phyloP scores from a whole-genome alignment of 2,888 invertebrate genomes.

The Caenorhabditis imperialis region DNA sequence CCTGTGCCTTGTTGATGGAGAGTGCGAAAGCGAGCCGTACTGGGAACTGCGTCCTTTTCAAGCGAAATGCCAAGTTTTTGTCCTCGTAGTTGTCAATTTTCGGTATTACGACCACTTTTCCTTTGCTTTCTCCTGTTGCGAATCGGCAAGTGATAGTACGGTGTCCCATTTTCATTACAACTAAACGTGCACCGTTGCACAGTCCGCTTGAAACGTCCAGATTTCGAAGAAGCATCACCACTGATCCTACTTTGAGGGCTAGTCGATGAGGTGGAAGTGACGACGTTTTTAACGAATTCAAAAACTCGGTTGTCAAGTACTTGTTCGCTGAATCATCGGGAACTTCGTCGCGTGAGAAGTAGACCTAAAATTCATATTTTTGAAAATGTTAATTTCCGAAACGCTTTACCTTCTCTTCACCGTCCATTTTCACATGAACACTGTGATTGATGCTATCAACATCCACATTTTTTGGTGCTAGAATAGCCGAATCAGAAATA shows the following conservation, averaged over 20 bases:
- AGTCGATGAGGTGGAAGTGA: slow-evolving; percentile 6
- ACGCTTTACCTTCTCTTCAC: slow-evolving; percentile 1
- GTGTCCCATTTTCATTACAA: neutral
- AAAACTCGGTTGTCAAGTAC: neutral
- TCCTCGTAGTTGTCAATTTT: slow-evolving; percentile 12
- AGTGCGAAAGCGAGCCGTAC: no score
- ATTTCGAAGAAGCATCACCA: no score
- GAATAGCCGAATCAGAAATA: slow-evolving; percentile 3
- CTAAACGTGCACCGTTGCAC: slow-evolving; percentile 9
- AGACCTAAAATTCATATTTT: no score
- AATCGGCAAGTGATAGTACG: neutral
- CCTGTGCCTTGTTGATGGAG: no score
- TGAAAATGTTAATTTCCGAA: no score
- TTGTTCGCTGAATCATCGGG: neutral
- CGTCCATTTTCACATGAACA: slow-evolving; percentile 10
- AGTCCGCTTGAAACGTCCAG: no score
- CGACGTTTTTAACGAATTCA: neutral
- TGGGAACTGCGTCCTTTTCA: slow-evolving; percentile 13
- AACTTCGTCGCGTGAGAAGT: slow-evolving; percentile 1
- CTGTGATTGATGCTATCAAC: neutral
- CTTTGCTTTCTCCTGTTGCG: neutral
- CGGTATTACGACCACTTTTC: neutral
- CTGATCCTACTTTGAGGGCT: neutral
- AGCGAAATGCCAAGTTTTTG: slow-evolving; percentile 4
- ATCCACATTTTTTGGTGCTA: slow-evolving; percentile 14